phyloP scores from a whole-genome alignment of 35 echinoderm and acorn worm species.

The Diadema setosum region DNA sequence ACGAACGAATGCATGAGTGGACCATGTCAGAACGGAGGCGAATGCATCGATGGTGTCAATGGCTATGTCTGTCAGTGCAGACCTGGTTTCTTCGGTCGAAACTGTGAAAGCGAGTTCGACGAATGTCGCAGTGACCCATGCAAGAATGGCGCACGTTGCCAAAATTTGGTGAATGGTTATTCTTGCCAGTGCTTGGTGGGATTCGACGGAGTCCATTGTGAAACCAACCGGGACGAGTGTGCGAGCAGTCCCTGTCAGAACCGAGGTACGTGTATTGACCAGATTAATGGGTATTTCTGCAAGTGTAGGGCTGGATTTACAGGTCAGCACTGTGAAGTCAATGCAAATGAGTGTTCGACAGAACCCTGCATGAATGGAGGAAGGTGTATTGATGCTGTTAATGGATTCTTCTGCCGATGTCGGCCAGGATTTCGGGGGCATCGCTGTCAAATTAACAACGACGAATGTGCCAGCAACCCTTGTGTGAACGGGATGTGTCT shows the following conservation, averaged over 20 bases:
- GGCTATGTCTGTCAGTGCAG: slow-evolving; percentile 55
- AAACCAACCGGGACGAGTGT: slow-evolving; percentile 33
- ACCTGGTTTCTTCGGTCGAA: slow-evolving; percentile 41
- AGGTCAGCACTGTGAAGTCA: not conserved
- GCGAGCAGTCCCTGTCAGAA: slow-evolving; percentile 43
- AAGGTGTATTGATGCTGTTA: slow-evolving; percentile 50
- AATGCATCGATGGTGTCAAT: slow-evolving; percentile 54
- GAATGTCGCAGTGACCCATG: slow-evolving; percentile 49
- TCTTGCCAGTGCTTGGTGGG: slow-evolving; percentile 22
- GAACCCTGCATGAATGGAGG: slow-evolving; percentile 56
- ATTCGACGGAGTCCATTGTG: slow-evolving; percentile 38
- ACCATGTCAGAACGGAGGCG: slow-evolving; percentile 61
- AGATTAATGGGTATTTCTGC: slow-evolving; percentile 67
- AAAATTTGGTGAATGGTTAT: slow-evolving; percentile 27
- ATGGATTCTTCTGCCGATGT: slow-evolving; percentile 46
- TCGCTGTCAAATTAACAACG: slow-evolving; percentile 27
- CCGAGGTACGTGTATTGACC: slow-evolving; percentile 49
- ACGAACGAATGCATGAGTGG: slow-evolving; percentile 56
- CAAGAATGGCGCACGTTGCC: slow-evolving; percentile 16
- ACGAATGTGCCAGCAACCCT: slow-evolving; percentile 49
- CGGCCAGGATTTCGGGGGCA: slow-evolving; percentile 21
- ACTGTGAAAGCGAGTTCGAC: slow-evolving; percentile 42
- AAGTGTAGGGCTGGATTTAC: slow-evolving; percentile 44
- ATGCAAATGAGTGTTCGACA: slow-evolving; percentile 59
- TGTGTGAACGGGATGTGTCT: slow-evolving; percentile 65